A percentile compares a stretch with the other conserved stretches of the same genome.
phyloP scores from a whole-genome alignment of 2,888 invertebrate genomes.

The Drosophila mimica region DNA sequence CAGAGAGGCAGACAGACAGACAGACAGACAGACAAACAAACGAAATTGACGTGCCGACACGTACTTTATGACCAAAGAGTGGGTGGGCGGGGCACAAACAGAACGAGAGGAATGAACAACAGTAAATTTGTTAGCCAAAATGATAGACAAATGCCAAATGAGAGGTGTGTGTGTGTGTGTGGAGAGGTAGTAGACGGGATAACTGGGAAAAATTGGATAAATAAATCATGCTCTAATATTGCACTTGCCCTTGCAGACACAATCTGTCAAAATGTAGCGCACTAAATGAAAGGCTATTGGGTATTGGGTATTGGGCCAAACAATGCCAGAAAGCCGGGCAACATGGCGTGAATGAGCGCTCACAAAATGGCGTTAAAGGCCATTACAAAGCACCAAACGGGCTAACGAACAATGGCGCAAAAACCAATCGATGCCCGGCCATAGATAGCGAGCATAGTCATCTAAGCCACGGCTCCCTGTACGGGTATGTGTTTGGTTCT shows the following conservation, averaged over 20 bases:
- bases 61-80: slow-evolving; percentile 42
- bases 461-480: slow-evolving; percentile 36
- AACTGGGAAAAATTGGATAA: slow-evolving; percentile 80
- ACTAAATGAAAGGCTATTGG: slow-evolving; percentile 18
- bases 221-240: slow-evolving; percentile 83
- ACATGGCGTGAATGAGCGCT: slow-evolving; percentile 73
- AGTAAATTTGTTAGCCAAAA: slow-evolving; percentile 75
- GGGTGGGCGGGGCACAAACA: background rate
- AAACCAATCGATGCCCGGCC: slow-evolving; percentile 76
- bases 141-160: slow-evolving; percentile 77
- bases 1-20: slow-evolving; percentile 17
- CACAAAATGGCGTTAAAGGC: slow-evolving; percentile 82
- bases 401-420: slow-evolving; percentile 55
- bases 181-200: background rate
- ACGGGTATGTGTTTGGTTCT: background rate
- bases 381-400: slow-evolving; percentile 58
- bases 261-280: slow-evolving; percentile 74
- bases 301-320: slow-evolving; percentile 12
- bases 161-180: background rate
- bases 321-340: slow-evolving; percentile 34
- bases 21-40: slow-evolving; percentile 64
- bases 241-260: slow-evolving; percentile 80
- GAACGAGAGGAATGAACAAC: slow-evolving; percentile 26
- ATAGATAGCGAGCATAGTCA: slow-evolving; percentile 70
- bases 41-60: slow-evolving; percentile 81